phyloP scores from a whole-genome alignment of 2,888 invertebrate species.

The Callosobruchus maculatus region DNA sequence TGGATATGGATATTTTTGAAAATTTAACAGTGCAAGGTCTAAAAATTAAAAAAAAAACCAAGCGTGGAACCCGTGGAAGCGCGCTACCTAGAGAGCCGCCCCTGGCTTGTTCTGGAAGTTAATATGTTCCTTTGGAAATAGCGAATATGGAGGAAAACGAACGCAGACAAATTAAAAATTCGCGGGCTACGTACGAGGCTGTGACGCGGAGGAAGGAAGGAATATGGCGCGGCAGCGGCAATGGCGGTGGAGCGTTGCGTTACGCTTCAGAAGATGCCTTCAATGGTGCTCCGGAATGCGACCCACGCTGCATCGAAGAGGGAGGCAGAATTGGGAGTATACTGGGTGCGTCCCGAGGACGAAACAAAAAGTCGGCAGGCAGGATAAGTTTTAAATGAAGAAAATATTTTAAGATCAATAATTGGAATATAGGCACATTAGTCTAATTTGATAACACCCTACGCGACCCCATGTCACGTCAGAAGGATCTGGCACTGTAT shows the following conservation, averaged over 20 bases:
- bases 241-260: not conserved
- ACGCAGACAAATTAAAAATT: conserved; percentile 23
- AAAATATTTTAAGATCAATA: too few relatives aligned
- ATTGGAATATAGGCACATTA: too few relatives aligned
- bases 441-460: too few relatives aligned
- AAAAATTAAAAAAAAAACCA: too few relatives aligned
- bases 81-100: not conserved
- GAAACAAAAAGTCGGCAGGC: too few relatives aligned
- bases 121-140: conserved; percentile 6
- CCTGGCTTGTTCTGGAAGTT: not conserved
- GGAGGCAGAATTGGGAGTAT: not conserved
- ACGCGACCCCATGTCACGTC: too few relatives aligned
- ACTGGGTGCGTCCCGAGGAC: not conserved
- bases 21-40: too few relatives aligned
- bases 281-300: not conserved
- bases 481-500: too few relatives aligned
- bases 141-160: conserved; percentile 18
- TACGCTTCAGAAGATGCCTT: not conserved
- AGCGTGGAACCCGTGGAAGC: conserved; percentile 8
- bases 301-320: not conserved
- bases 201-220: not conserved
- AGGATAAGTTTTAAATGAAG: too few relatives aligned
- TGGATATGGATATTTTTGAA: too few relatives aligned
- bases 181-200: conserved; percentile 13
- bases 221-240: too few relatives aligned